Evolutionary conservation across 2,888 invertebrate species (phyloP), one percentile per base, ranked within the genome.

Genomic region (Raillietiella orientalis): DNA sequence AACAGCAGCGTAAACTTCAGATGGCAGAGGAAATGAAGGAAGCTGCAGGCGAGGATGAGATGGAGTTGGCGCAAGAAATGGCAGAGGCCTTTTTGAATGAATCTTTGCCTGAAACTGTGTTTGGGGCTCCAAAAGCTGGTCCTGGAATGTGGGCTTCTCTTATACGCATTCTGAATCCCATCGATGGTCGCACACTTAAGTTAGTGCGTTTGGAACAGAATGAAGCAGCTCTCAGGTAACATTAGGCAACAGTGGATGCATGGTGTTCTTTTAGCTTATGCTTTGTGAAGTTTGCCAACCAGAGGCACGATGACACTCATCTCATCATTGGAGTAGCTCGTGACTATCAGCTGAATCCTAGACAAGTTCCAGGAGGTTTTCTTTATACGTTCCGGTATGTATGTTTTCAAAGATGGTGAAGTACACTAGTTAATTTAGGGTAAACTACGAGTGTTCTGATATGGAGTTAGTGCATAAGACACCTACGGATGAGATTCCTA

Each of bases 1-100:
- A 96, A 44, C 69, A 66, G 38, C 72, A 75, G 37, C 58, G 82
- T 31, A 62, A 82, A 37, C 58, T 77, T 28, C 90, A 93, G 53
- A 87, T 96, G 77, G 90, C 90, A 0, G 79, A 87, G 49, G 84
- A 93, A 51, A 84, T 93, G 77, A 64, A 82, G 31, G 84, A 87
- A 46, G 82, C 90, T 0, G 90, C 90, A 2, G 84, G 75, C 0
- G 74, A 77, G 23, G 87, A 87, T 34, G 93, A 96, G 42, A 70
- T 75, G 33, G 79, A 87, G 37, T 52, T 93, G 27, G 93, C 93
- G 0, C 69, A 71, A 35, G 87, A 96, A 55, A 79, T 96, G 69
- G 93, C 93, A 0, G 79, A 84, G 38, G 79, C 87, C 5, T 87
- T 93, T 39, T 55, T 96, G 2, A 75, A 74, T 28, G 90, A 93